Percentiles rank a stretch among this genome's conserved stretches.
phyloP scores from a whole-genome alignment of 2,888 invertebrate genomes.

The Plebejus melissa region DNA sequence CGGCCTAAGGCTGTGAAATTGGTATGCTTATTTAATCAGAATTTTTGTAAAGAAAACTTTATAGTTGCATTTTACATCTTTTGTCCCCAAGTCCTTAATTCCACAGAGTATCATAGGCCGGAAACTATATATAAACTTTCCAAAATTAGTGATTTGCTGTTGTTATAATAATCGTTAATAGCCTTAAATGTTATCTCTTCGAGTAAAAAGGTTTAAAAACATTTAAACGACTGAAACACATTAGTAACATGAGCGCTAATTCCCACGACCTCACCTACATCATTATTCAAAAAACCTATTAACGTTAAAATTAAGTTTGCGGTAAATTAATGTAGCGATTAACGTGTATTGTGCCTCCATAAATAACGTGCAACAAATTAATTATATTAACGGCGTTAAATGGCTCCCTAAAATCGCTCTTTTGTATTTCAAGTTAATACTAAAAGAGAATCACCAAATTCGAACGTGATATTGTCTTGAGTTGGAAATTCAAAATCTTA shows the following conservation, averaged over 20 bases:
- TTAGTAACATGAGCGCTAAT: not conserved
- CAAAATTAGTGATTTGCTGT: too few relatives aligned
- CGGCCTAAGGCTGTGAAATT: too few relatives aligned
- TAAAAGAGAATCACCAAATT: not conserved
- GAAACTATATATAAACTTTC: too few relatives aligned
- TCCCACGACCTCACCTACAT: not conserved
- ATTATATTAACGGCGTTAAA: slow-evolving; percentile 4
- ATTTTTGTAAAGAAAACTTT: too few relatives aligned
- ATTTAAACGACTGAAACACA: not conserved
- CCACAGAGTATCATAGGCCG: too few relatives aligned
- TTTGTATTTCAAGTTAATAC: slow-evolving; percentile 16
- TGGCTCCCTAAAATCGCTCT: not conserved
- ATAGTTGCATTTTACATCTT: too few relatives aligned
- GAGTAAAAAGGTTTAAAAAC: not conserved
- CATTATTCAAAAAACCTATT: slow-evolving; percentile 20
- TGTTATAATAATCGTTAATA: too few relatives aligned
- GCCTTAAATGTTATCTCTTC: too few relatives aligned
- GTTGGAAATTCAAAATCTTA: not conserved
- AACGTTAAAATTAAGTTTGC: slow-evolving; percentile 25
- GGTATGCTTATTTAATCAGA: too few relatives aligned
- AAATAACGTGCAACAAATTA: slow-evolving; percentile 17
- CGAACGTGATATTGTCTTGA: not conserved
- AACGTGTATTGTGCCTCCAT: slow-evolving; percentile 17
- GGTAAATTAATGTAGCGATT: slow-evolving; percentile 23
- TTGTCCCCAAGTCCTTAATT: too few relatives aligned